A percentile compares a stretch with the other conserved stretches of the same genome.
These are phyloP conservation scores for Drosophila niveifrons DNA, from an alignment of 2,888 invertebrate species.

Conservation along the genomic window DNA sequence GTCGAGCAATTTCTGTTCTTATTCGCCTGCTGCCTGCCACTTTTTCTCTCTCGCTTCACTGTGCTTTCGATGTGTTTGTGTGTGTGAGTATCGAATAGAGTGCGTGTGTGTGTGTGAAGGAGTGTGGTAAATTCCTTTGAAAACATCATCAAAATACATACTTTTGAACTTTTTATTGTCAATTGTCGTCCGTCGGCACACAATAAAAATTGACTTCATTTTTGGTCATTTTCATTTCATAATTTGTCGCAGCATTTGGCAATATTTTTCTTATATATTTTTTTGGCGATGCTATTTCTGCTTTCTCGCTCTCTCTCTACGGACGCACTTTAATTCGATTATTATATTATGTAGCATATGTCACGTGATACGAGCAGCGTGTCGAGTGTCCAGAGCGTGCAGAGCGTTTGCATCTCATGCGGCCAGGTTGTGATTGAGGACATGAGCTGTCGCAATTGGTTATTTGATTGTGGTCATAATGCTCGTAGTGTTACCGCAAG, in stretches of 20 bases:
- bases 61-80: neutral
- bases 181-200: constrained; percentile 64
- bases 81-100: constrained; percentile 7
- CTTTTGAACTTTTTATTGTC: constrained; percentile 79
- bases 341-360: constrained; percentile 31
- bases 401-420: constrained; percentile 10
- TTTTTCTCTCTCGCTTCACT: constrained; percentile 16
- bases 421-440: constrained; percentile 34
- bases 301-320: constrained; percentile 17
- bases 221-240: constrained; percentile 76
- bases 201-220: constrained; percentile 74
- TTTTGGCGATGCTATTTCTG: neutral
- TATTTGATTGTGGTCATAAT: constrained; percentile 76
- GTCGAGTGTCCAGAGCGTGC: neutral
- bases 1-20: constrained; percentile 69
- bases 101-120: constrained; percentile 22
- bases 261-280: neutral
- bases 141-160: constrained; percentile 71
- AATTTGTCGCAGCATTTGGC: constrained; percentile 60
- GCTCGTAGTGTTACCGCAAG: constrained; percentile 53
- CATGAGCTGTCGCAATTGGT: constrained; percentile 55
- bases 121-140: constrained; percentile 62
- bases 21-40: constrained; percentile 30
- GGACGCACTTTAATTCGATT: constrained; percentile 57
- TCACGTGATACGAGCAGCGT: neutral